phyloP scores from a whole-genome alignment of 2,888 invertebrate genomes.

The Frankliniella fusca region DNA sequence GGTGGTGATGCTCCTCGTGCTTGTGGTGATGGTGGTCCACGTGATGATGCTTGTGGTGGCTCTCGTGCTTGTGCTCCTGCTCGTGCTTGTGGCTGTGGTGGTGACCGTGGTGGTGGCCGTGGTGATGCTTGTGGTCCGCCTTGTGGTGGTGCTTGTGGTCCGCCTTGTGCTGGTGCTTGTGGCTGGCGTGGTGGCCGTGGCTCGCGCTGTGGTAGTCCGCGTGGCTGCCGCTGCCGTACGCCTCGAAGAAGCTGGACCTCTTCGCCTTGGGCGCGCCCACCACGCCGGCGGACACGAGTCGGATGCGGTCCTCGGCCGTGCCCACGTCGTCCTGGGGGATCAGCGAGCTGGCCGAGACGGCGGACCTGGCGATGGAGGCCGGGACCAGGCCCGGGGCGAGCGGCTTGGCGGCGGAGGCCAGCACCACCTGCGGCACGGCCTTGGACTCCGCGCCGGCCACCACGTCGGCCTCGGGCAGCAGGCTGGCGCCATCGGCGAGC shows the following conservation, averaged over 20 bases:
- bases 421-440: neutral
- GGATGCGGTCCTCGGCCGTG: constrained; percentile 8
- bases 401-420: neutral
- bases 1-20: constrained; percentile 40
- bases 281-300: neutral
- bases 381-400: neutral
- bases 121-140: constrained; percentile 46
- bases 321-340: neutral
- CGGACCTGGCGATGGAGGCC: neutral
- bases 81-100: constrained; percentile 36
- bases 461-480: neutral
- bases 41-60: constrained; percentile 39
- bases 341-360: neutral
- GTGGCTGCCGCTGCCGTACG: constrained; percentile 41
- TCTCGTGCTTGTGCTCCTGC: constrained; percentile 36
- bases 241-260: constrained; percentile 39
- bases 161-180: constrained; percentile 42
- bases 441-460: neutral
- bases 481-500: neutral
- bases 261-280: neutral
- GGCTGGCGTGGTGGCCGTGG: constrained; percentile 40
- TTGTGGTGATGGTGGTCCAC: constrained; percentile 42
- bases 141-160: constrained; percentile 52
- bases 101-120: constrained; percentile 36
- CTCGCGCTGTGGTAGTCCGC: constrained; percentile 40